These are phyloP conservation scores for Aptenodytes forsteri DNA, from an alignment of 2,113 vertebrate genomes.

Conservation along the genomic window DNA sequence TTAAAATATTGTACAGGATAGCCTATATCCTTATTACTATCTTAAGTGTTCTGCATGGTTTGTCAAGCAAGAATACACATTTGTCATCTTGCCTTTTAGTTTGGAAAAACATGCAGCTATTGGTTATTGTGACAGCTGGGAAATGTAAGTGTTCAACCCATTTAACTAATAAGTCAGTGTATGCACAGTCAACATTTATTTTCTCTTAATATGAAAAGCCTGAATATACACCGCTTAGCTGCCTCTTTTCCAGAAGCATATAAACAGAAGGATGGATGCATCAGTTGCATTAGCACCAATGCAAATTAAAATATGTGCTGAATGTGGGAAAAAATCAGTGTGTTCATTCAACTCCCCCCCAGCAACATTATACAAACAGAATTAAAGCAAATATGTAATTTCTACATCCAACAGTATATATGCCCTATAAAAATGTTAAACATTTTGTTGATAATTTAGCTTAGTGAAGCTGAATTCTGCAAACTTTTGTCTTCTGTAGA, in stretches of 20 bases:
- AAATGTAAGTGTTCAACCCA: not conserved
- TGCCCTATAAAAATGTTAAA: not conserved
- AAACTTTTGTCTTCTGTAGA: not conserved
- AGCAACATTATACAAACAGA: not conserved
- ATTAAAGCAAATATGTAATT: not conserved
- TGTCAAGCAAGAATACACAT: not conserved
- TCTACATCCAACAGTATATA: not conserved
- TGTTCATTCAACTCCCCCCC: not conserved
- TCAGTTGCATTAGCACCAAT: not conserved
- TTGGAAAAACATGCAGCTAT: not conserved
- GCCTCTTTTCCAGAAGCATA: not conserved
- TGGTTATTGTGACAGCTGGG: not conserved
- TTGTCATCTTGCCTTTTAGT: not conserved
- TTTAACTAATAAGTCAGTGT: constrained; percentile 14
- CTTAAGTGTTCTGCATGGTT: not conserved
- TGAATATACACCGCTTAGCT: not conserved
- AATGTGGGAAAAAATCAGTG: not conserved
- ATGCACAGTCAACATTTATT: constrained; percentile 6
- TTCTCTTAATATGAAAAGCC: not conserved
- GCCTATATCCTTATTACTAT: not conserved
- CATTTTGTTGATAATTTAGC: not conserved
- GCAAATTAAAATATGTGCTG: not conserved
- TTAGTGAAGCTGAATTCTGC: not conserved
- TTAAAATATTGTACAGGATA: not conserved
- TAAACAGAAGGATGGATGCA: not conserved